phyloP scores from a whole-genome alignment of 1,140 invertebrate species.

The Brachionus plicatilis region DNA sequence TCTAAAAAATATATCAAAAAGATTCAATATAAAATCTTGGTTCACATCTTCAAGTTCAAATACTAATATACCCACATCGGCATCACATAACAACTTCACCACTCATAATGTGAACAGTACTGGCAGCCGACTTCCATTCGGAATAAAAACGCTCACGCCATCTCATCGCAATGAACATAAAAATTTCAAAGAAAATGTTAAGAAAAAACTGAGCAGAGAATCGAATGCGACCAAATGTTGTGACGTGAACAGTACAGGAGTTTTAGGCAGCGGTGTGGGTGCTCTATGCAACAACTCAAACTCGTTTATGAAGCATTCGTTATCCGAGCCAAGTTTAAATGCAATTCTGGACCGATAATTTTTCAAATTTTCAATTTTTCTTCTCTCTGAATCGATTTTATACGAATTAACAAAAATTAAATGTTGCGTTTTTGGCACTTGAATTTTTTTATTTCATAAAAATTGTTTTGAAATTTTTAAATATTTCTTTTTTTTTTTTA shows the following conservation, averaged over 20 bases:
- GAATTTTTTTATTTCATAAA: neutral
- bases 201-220: neutral
- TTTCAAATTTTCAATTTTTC: neutral
- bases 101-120: neutral
- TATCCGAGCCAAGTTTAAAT: conserved; percentile 35
- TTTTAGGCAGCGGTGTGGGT: neutral
- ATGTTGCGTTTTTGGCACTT: neutral
- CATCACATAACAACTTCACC: neutral
- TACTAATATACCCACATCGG: neutral
- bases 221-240: neutral
- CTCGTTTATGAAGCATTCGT: conserved; percentile 6
- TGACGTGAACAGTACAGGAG: neutral
- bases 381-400: conserved; percentile 16
- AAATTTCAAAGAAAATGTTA: conserved; percentile 5
- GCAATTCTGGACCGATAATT: conserved; percentile 18
- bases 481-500: neutral
- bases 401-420: neutral
- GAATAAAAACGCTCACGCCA: neutral
- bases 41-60: conserved; percentile 18
- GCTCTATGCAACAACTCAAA: neutral
- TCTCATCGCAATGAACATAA: neutral
- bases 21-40: conserved; percentile 26
- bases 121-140: neutral
- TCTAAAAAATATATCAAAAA: conserved; percentile 30
- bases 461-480: conserved; percentile 22